A percentile compares a stretch with the other conserved stretches of the same genome.
These are phyloP conservation scores for Yponomeuta sedellus DNA, from an alignment of 2,888 invertebrate genomes.

Conservation along the genomic window DNA sequence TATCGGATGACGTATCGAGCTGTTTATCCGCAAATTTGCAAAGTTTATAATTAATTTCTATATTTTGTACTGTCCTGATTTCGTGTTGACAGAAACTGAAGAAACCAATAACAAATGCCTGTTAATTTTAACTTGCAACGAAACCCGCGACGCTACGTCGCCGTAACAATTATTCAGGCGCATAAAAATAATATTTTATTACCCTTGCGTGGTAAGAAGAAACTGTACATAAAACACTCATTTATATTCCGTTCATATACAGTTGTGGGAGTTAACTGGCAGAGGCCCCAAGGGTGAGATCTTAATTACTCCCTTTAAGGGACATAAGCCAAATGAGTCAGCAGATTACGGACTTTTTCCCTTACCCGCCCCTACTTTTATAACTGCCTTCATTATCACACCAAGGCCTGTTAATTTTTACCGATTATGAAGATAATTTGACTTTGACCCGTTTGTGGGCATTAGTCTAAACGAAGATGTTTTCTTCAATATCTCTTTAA, in stretches of 20 bases:
- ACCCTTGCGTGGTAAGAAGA: constrained; percentile 4
- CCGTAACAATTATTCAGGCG: constrained; percentile 6
- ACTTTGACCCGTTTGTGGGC: neutral
- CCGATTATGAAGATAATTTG: neutral
- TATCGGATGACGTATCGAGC: too few species aligned
- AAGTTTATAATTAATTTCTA: too few species aligned
- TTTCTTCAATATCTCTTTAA: too few species aligned
- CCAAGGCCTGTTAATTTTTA: neutral
- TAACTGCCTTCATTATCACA: constrained; percentile 5
- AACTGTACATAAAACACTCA: constrained; percentile 9
- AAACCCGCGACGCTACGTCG: neutral
- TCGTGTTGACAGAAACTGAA: too few species aligned
- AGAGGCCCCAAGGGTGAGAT: constrained; percentile 24
- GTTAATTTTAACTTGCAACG: constrained; percentile 5
- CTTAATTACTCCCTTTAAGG: constrained; percentile 45
- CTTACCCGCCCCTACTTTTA: constrained; percentile 18
- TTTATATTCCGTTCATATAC: constrained; percentile 16
- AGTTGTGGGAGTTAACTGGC: neutral
- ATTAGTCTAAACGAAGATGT: too few species aligned
- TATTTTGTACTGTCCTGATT: too few species aligned
- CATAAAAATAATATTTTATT: constrained; percentile 15
- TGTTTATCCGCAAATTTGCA: too few species aligned
- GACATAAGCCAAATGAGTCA: constrained; percentile 34
- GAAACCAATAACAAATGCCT: constrained; percentile 1
- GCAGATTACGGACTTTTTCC: constrained; percentile 36